These are phyloP conservation scores for Drosophila nasuta DNA, from an alignment of 1,140 invertebrate genomes.

Conservation along the genomic window DNA sequence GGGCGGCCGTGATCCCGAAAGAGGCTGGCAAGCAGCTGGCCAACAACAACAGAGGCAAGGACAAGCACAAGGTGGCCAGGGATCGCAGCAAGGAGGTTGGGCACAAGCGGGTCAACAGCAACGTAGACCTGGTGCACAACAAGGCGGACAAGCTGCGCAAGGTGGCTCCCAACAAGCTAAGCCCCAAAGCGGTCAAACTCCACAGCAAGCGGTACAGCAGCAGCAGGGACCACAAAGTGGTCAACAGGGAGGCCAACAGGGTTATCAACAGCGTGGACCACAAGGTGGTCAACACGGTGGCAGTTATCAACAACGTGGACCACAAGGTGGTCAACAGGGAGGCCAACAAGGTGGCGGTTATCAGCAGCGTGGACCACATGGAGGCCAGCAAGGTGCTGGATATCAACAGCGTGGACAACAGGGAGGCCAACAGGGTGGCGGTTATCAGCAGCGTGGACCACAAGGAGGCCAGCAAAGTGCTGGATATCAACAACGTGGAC, in stretches of 20 bases:
- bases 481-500: too few relatives aligned
- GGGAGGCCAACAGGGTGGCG: too few relatives aligned
- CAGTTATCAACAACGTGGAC: too few relatives aligned
- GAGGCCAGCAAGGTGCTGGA: too few relatives aligned
- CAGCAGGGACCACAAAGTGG: slow-evolving; percentile 3
- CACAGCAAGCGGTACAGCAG: neutral
- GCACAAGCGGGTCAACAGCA: slow-evolving; percentile 8
- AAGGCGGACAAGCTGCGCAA: slow-evolving; percentile 19
- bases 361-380: too few relatives aligned
- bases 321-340: too few relatives aligned
- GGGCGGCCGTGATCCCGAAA: neutral
- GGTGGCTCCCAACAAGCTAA: neutral
- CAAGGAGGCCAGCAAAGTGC: too few relatives aligned
- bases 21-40: neutral
- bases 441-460: too few relatives aligned
- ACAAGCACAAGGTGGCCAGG: neutral
- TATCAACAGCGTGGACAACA: too few relatives aligned
- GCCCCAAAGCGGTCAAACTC: slow-evolving; percentile 13
- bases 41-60: neutral
- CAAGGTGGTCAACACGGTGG: too few relatives aligned
- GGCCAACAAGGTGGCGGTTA: too few relatives aligned
- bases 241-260: slow-evolving; percentile 10
- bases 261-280: slow-evolving; percentile 17
- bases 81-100: slow-evolving; percentile 1
- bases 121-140: slow-evolving; percentile 11